Conservation (phyloP, 2,113 vertebrate species). For the Leucopternis melanops region DNA sequence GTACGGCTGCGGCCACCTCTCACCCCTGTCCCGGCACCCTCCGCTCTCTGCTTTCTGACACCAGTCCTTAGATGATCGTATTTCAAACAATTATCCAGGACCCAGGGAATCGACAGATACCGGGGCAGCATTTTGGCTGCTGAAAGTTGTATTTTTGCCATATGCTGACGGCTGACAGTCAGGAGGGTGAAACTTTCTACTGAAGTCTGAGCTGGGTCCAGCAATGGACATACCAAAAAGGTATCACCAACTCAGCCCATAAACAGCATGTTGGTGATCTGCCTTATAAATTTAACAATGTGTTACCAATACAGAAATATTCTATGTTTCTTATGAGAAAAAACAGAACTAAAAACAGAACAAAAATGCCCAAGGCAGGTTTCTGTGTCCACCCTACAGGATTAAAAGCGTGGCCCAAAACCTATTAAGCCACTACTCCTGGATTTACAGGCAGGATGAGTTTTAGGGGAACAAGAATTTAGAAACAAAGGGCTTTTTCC, state of each 20-base stretch:
- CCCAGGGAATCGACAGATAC: not conserved
- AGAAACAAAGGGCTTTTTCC: not conserved
- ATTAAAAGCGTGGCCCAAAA: not conserved
- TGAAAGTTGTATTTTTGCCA: not conserved
- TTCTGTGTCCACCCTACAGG: not conserved
- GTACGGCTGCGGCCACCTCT: not conserved
- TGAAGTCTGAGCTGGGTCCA: not conserved
- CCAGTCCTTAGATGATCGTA: fast-evolving
- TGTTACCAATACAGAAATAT: not conserved
- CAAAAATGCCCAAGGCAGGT: not conserved
- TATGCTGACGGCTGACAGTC: not conserved
- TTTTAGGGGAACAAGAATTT: not conserved
- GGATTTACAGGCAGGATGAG: not conserved
- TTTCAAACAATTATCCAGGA: not conserved
- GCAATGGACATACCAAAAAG: not conserved
- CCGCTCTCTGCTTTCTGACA: not conserved
- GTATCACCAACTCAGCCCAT: not conserved
- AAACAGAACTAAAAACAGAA: not conserved
- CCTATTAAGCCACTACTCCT: not conserved
- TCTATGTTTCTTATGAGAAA: not conserved
- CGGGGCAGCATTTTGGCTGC: not conserved
- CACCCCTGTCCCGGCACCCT: not conserved
- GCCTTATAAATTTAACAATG: not conserved
- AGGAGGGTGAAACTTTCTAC: not conserved
- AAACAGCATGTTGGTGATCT: not conserved